phyloP scores from a whole-genome alignment of 2,888 invertebrate genomes.

The Tupiocoris notatus region DNA sequence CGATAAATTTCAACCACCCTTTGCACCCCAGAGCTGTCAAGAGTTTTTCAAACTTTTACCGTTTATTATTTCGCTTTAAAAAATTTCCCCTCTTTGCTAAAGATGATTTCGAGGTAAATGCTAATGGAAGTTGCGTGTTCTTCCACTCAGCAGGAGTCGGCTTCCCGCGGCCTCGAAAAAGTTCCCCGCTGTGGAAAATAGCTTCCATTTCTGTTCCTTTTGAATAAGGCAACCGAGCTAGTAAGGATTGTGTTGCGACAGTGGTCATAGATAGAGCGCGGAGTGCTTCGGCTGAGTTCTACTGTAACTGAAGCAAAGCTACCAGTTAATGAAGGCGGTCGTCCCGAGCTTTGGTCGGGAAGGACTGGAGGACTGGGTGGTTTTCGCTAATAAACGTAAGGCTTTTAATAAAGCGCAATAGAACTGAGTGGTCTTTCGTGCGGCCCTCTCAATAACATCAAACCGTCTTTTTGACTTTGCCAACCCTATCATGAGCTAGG shows the following conservation, averaged over 20 bases:
- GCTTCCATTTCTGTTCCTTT: not conserved
- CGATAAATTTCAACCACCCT: too few species aligned
- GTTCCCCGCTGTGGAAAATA: not conserved
- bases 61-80: not conserved
- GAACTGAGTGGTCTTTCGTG: too few species aligned
- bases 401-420: not conserved
- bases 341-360: not conserved
- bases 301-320: too few species aligned
- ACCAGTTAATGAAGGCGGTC: not conserved
- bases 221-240: not conserved
- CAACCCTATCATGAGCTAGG: too few species aligned
- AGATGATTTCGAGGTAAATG: slow-evolving; percentile 4
- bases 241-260: not conserved
- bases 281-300: too few species aligned
- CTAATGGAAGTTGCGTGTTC: slow-evolving; percentile 9
- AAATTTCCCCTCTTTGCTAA: not conserved
- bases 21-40: too few species aligned
- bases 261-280: too few species aligned
- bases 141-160: not conserved
- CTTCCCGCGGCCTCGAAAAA: not conserved
- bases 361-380: too few species aligned
- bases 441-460: not conserved
- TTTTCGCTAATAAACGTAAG: not conserved
- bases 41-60: not conserved
- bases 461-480: not conserved